Conservation (phyloP, 1,140 invertebrate genomes). For the Polyergus mexicanus region DNA sequence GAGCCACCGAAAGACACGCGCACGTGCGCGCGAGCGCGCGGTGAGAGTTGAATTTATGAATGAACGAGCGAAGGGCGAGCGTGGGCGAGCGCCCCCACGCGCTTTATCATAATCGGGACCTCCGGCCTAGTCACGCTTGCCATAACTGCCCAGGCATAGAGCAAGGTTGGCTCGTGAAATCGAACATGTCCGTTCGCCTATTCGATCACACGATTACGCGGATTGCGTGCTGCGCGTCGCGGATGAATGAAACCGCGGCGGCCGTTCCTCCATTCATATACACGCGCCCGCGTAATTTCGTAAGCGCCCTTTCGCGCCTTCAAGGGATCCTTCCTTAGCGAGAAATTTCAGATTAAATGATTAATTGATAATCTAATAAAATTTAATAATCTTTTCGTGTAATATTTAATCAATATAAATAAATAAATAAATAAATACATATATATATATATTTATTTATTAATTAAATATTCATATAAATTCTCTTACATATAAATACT, state of each 20-base stretch:
- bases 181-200: conserved; percentile 42
- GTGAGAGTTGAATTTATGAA: conserved; percentile 77
- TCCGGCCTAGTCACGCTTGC: conserved; percentile 75
- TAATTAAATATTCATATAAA: no score
- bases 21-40: conserved; percentile 65
- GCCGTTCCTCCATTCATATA: conserved; percentile 63
- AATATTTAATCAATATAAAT: neutral
- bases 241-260: conserved; percentile 69
- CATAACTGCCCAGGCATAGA: conserved; percentile 71
- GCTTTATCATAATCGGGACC: conserved; percentile 76
- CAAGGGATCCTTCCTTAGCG: conserved; percentile 9
- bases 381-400: neutral
- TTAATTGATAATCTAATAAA: neutral
- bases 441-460: no score
- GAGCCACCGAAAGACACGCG: conserved; percentile 72
- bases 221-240: conserved; percentile 52
- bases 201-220: conserved; percentile 50
- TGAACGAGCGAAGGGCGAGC: conserved; percentile 74
- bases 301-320: conserved; percentile 60
- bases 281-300: conserved; percentile 58
- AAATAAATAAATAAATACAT: no score
- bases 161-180: conserved; percentile 71
- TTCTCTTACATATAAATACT: no score
- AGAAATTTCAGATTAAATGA: neutral
- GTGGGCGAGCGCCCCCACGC: conserved; percentile 73